These are phyloP conservation scores for Gymnoscopelus microlampas DNA, from an alignment of 2,797 vertebrate genomes.

Conservation along the genomic window DNA sequence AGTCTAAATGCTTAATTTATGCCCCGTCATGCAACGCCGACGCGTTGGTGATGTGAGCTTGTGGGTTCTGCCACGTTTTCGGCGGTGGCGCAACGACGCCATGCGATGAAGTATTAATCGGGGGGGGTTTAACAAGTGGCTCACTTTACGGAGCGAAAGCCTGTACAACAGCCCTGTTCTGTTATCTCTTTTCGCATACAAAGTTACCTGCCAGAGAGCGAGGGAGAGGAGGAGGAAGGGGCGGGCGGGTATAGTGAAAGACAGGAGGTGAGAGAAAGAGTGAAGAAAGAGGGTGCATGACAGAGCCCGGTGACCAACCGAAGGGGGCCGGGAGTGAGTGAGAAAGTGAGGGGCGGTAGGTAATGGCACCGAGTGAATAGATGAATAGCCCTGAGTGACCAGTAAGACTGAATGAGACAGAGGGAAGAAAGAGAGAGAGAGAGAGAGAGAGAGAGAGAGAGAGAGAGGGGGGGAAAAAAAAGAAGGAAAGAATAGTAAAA, in stretches of 20 bases:
- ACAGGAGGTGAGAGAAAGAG: slow-evolving; percentile 47
- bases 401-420: slow-evolving; percentile 15
- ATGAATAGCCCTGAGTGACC: slow-evolving; percentile 2
- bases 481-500: neutral
- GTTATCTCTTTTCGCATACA: slow-evolving; percentile 46
- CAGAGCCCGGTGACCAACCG: slow-evolving; percentile 36
- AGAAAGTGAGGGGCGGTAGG: slow-evolving; percentile 46
- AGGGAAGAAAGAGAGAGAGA: slow-evolving; percentile 10
- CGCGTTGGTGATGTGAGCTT: too few species aligned
- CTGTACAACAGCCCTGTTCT: neutral
- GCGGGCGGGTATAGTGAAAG: neutral
- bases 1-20: too few species aligned
- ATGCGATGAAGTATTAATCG: too few species aligned
- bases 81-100: too few species aligned
- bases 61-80: too few species aligned
- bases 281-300: slow-evolving; percentile 39
- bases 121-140: slow-evolving; percentile 39
- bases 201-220: slow-evolving; percentile 31
- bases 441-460: neutral
- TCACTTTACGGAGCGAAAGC: slow-evolving; percentile 38
- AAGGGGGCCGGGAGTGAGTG: slow-evolving; percentile 37
- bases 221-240: neutral
- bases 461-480: neutral
- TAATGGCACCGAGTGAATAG: slow-evolving; percentile 20
- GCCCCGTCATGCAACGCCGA: too few species aligned